Evolutionary conservation across 2,113 vertebrate species (phyloP), one percentile per base, ranked within the genome.

Genomic region (Meles meles): DNA sequence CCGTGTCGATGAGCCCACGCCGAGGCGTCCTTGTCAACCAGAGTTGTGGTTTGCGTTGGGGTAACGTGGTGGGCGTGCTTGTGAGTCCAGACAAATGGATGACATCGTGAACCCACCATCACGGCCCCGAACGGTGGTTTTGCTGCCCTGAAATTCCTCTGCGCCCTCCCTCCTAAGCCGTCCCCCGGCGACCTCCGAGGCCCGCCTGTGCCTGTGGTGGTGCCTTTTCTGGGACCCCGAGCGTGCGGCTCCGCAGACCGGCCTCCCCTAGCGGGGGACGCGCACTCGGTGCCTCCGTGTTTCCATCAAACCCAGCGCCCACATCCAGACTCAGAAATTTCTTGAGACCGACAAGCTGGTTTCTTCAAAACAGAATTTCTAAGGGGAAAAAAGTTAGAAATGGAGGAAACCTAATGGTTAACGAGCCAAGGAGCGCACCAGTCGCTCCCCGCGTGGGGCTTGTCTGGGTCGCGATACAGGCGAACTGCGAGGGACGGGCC

Each of bases 401-500:
- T 8, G 47, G 25, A 88, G 23, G n/a, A n/a, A 82, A 39, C 52
- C 80, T 39, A 9, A 8, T 82, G 52, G 8, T 17, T 27, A 27
- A n/a, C 2, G 34, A 67, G 42, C 67, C 67, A 5, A 13, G 79
- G 55, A 55, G 65, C 15, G 0, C 1, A 6, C 27, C 34, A 3
- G 10, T 67, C n/a, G 1, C 7, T 39, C 47, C 65, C 3, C 0
- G 23, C 2, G 0, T 0, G 0, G 65, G 85, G 47, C 65, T 55
- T 39, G n/a, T 55, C 20, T 29, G 85, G 47, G 12, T 87, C 25
- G 23, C 1, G 18, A 21, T 21, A 29, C 15, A 31, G 14, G 29
- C 47, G 18, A 55, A 5, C n/a, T 7, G 29, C 29, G 7, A 34
- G 65, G 52, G 11, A 15, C 44, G 14, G 9, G 17, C 59, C 4